phyloP scores from a whole-genome alignment of 1,140 invertebrate genomes.

The Zaprionus nigranus region DNA sequence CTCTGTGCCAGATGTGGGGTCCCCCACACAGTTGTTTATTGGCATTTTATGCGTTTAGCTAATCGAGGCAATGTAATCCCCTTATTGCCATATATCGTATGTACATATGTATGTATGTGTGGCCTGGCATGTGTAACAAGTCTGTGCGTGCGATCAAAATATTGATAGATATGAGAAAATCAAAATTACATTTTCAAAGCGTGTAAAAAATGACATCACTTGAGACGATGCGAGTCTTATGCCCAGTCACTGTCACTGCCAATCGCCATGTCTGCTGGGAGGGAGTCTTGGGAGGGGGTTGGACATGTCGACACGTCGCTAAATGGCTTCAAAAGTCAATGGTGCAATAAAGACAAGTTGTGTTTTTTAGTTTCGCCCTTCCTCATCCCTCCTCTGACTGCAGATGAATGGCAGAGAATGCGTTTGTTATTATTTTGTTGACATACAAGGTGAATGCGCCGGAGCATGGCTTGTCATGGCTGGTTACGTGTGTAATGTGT shows the following conservation, averaged over 20 bases:
- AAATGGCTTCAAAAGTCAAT: slow-evolving; percentile 10
- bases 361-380: background rate
- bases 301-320: background rate
- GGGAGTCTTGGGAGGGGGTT: background rate
- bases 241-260: background rate
- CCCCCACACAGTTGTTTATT: background rate
- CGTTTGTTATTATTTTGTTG: slow-evolving; percentile 32
- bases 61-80: slow-evolving; percentile 1
- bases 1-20: background rate
- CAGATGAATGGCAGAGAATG: background rate
- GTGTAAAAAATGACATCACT: slow-evolving; percentile 4
- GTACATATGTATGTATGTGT: too few relatives aligned
- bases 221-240: background rate
- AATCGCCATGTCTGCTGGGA: background rate
- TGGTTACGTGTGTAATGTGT: background rate
- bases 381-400: background rate
- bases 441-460: slow-evolving; percentile 12
- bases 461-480: slow-evolving; percentile 13
- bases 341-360: slow-evolving; percentile 23
- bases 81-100: background rate
- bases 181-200: slow-evolving; percentile 2
- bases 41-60: background rate
- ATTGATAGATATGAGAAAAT: background rate
- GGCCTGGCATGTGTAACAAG: background rate
- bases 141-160: background rate